phyloP scores from a whole-genome alignment of 2,797 vertebrate genomes.

The Acestrorhynchus altus region DNA sequence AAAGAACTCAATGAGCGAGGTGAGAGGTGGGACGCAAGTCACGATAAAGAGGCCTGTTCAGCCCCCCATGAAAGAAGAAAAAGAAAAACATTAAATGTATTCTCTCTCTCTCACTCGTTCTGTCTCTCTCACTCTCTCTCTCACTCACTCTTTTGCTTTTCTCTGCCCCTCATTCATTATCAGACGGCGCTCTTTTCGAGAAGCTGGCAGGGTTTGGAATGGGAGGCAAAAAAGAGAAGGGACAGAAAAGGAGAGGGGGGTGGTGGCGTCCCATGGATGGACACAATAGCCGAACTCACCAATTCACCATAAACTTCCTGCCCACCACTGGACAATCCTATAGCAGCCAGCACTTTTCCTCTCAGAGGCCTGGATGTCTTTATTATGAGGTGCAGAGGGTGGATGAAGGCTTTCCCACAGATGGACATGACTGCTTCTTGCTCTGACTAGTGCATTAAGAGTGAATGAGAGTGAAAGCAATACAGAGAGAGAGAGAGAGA shows the following conservation, averaged over 20 bases:
- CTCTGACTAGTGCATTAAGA: slow-evolving; percentile 59
- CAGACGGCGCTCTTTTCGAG: slow-evolving; percentile 66
- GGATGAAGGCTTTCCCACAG: slow-evolving; percentile 65
- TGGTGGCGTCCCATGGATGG: slow-evolving; percentile 49
- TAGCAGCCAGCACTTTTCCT: slow-evolving; percentile 56
- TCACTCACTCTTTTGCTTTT: slow-evolving; percentile 49
- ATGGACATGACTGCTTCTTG: slow-evolving; percentile 45
- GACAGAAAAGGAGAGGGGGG: slow-evolving; percentile 5
- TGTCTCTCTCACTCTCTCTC: slow-evolving; percentile 16
- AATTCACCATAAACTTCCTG: slow-evolving; percentile 72
- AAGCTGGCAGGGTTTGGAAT: slow-evolving; percentile 54
- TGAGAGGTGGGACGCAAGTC: slow-evolving; percentile 81
- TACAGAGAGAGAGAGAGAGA: too few species aligned
- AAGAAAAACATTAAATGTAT: slow-evolving; percentile 69
- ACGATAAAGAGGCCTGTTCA: slow-evolving; percentile 73
- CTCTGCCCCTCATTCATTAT: slow-evolving; percentile 59
- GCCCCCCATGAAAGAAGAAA: slow-evolving; percentile 60
- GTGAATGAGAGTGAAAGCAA: too few species aligned
- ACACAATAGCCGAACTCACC: slow-evolving; percentile 66
- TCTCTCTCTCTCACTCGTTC: slow-evolving; percentile 52
- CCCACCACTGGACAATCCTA: slow-evolving; percentile 54
- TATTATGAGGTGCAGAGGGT: slow-evolving; percentile 54
- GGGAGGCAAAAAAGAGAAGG: slow-evolving; percentile 27
- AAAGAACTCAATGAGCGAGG: slow-evolving; percentile 79
- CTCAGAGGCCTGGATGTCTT: slow-evolving; percentile 65